Evolutionary conservation across 1,140 invertebrate species (phyloP), one percentile per base, ranked within the genome.

Genomic region (Calycopis cecrops): DNA sequence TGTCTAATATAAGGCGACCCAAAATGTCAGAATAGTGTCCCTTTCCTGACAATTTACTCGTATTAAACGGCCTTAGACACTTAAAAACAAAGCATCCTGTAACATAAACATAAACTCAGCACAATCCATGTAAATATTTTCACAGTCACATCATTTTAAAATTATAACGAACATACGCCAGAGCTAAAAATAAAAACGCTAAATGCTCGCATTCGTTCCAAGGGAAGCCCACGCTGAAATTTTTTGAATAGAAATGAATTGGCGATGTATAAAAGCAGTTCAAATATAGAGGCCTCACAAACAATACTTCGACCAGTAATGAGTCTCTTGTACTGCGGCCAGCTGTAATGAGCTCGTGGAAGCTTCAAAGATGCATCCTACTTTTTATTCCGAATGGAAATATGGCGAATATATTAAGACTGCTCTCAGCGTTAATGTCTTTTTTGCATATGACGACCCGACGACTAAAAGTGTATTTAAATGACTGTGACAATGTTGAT

Each of bases 321-420:
- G 40, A 44, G 40, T 44, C 40, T 44, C 7, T 44, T 44, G 40
- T 44, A 40, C 38, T 44, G 40, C 40, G 14, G 40, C 40, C 16
- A 44, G 40, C 40, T 42, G 16, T 44, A 44, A 44, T 44, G 40
- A 44, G 40, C 40, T 17, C 40, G 4, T 28, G 21, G 21, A 6
- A 44, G 40, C 16, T 3, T 28, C 14, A 44, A 40, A 40, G 40
- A 40, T 40, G 38, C n/a, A 12, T 40, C 38, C 38, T 6, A 40
- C 38, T 40, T 40, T 12, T 40, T 40, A 40, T 40, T 40, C 2
- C 21, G 21, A 6, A 28, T 28, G 21, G 21, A 28, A 28, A 28
- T 28, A 28, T 28, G 21, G 21, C 21, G 2, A 28, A 28, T 28
- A 28, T 28, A 28, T 28, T 28, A 28, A 28, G 21, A 28, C 21